Conservation (phyloP, 2,113 vertebrate species). For the Donacobius atricapilla region DNA sequence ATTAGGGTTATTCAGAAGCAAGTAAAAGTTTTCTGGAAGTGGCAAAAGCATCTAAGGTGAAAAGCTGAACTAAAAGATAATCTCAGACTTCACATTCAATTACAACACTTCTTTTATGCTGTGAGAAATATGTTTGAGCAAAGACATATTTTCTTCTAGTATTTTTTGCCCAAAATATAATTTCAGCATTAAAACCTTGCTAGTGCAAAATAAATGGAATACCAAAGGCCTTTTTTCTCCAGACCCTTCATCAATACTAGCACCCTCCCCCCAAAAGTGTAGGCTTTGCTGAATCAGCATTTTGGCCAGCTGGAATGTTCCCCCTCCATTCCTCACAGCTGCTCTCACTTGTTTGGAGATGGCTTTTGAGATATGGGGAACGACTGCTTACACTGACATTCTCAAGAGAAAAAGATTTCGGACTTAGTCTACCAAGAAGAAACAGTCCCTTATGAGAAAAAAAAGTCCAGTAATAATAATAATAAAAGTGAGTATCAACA, state of each 20-base stretch:
- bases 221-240: not conserved
- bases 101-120: not conserved
- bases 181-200: not conserved
- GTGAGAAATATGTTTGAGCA: not conserved
- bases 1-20: not conserved
- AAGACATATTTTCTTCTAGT: not conserved
- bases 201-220: not conserved
- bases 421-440: not conserved
- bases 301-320: not conserved
- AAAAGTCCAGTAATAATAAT: not conserved
- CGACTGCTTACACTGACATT: rapidly evolving
- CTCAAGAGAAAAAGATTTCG: not conserved
- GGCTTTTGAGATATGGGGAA: not conserved
- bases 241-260: not conserved
- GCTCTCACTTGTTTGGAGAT: not conserved
- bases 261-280: not conserved
- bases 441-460: not conserved
- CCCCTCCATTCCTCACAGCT: not conserved
- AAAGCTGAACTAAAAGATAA: not conserved
- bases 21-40: not conserved
- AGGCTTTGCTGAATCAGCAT: not conserved
- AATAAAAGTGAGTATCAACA: rapidly evolving
- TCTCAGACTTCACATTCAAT: not conserved
- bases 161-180: not conserved
- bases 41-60: not conserved